A percentile compares a stretch with the other conserved stretches of the same genome.
phyloP scores from a whole-genome alignment of 2,888 invertebrate species.

The Autographa pulchrina region DNA sequence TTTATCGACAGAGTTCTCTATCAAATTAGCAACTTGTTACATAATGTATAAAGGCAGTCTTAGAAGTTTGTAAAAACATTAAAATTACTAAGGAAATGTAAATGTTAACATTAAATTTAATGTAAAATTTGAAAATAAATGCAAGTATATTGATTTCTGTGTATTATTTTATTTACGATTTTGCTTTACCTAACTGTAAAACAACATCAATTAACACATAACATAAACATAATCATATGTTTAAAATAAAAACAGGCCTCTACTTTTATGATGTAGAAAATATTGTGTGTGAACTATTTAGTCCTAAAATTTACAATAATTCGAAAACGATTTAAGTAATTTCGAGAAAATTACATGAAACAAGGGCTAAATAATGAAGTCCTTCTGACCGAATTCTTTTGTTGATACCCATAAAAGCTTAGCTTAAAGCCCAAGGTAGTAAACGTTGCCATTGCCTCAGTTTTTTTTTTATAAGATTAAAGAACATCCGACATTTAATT shows the following conservation, averaged over 20 bases:
- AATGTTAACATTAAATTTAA: conserved; percentile 66
- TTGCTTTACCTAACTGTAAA: background rate
- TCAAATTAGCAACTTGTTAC: conserved; percentile 49
- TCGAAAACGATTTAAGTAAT: too few relatives aligned
- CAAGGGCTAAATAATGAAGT: too few relatives aligned
- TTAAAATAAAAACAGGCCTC: too few relatives aligned
- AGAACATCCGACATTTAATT: background rate
- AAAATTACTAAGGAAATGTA: conserved; percentile 61
- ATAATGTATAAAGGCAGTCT: conserved; percentile 57
- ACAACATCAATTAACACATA: too few relatives aligned
- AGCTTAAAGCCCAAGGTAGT: background rate
- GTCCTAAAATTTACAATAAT: too few relatives aligned
- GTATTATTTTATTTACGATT: conserved; percentile 36
- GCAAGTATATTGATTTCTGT: conserved; percentile 56
- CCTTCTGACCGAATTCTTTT: too few relatives aligned
- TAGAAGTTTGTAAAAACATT: conserved; percentile 60
- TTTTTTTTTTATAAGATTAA: background rate
- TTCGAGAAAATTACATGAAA: too few relatives aligned
- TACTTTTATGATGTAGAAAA: too few relatives aligned
- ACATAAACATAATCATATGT: too few relatives aligned
- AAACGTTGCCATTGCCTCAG: background rate
- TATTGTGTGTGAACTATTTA: too few relatives aligned
- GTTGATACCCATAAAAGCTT: background rate
- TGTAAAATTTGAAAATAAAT: conserved; percentile 69
- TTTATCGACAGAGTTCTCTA: conserved; percentile 46